phyloP scores from a whole-genome alignment of 1,140 invertebrate genomes.

The Rhyzopertha dominica region DNA sequence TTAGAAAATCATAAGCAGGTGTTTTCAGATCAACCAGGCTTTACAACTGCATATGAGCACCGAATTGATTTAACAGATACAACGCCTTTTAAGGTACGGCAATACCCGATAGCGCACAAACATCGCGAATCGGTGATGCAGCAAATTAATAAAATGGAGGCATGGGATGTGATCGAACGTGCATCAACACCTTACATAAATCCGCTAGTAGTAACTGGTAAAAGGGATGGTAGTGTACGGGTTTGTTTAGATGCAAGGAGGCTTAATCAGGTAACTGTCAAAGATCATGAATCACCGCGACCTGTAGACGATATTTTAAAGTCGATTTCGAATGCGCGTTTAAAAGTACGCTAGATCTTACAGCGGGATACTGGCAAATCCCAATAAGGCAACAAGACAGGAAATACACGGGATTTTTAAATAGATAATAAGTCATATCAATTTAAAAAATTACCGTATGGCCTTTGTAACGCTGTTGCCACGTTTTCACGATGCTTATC shows the following conservation, averaged over 20 bases:
- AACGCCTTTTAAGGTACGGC: no score
- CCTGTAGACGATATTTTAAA: background rate
- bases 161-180: conserved; percentile 5
- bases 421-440: conserved; percentile 1
- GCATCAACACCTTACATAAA: background rate
- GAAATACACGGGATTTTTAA: conserved; percentile 5
- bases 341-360: background rate
- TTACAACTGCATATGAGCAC: no score
- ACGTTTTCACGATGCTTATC: background rate
- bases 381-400: background rate
- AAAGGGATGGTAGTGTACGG: background rate
- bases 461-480: background rate
- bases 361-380: conserved; percentile 3
- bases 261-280: background rate
- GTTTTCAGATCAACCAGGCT: no score
- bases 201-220: background rate
- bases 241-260: conserved; percentile 1
- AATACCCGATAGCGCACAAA: background rate
- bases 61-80: no score
- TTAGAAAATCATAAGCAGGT: no score
- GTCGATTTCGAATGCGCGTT: background rate
- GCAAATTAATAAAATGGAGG: background rate
- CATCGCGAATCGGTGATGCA: background rate
- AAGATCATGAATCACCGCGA: background rate
- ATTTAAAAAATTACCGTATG: background rate